Conservation (phyloP, 1,140 invertebrate genomes). For the Helicorthomorpha holstii region DNA sequence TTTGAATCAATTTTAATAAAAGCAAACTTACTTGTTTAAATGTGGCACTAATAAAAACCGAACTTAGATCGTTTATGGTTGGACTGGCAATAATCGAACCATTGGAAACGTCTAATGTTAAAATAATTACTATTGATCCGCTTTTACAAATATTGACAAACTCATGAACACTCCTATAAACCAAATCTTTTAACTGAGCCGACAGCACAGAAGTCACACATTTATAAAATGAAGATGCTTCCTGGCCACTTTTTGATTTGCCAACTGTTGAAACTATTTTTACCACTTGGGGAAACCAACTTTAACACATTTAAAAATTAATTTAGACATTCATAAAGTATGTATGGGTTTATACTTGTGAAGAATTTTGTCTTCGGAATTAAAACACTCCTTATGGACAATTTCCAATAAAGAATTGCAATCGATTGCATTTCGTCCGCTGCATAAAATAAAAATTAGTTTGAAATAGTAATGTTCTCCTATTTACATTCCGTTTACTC, state of each 20-base stretch:
- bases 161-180: background rate
- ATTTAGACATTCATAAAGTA: background rate
- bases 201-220: background rate
- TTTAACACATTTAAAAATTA: background rate
- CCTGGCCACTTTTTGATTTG: background rate
- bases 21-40: background rate
- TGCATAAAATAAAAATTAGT: too few species aligned
- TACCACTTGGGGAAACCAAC: background rate
- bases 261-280: background rate
- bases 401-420: background rate
- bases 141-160: background rate
- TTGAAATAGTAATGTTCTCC: too few species aligned
- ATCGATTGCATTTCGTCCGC: background rate
- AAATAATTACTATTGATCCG: background rate
- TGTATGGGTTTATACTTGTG: background rate
- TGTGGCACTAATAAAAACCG: background rate
- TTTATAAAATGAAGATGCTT: background rate
- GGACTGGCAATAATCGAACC: background rate
- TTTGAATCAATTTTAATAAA: background rate
- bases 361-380: background rate
- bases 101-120: background rate
- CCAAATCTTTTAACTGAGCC: conserved; percentile 1
- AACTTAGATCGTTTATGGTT: background rate
- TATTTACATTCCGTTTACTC: too few species aligned
- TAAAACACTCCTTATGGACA: background rate